phyloP scores from a whole-genome alignment of 2,113 vertebrate genomes.

The Oxyruncus cristatus region DNA sequence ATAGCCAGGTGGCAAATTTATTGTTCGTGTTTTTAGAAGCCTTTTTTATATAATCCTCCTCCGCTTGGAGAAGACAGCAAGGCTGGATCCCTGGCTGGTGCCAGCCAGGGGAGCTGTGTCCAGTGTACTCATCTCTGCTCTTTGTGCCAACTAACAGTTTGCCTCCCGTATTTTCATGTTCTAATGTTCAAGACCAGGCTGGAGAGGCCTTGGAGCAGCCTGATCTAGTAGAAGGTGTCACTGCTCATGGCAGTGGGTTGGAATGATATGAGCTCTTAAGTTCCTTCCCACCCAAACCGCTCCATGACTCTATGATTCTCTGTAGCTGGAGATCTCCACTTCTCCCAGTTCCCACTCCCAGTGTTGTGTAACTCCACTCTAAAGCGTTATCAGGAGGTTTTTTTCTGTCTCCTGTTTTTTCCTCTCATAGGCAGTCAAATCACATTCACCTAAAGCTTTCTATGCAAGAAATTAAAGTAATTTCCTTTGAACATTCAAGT shows the following conservation, averaged over 20 bases:
- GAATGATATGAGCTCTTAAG: not conserved
- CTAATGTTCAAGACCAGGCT: not conserved
- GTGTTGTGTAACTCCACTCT: not conserved
- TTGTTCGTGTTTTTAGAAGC: not conserved
- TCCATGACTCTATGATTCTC: not conserved
- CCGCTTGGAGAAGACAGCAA: too few relatives aligned
- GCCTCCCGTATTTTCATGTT: not conserved
- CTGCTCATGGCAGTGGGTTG: not conserved
- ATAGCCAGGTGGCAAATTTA: constrained; percentile 29
- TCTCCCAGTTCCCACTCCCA: not conserved
- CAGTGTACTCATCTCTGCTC: not conserved
- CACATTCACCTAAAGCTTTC: not conserved
- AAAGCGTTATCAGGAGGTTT: not conserved
- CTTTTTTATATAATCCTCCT: not conserved
- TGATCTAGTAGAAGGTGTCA: not conserved
- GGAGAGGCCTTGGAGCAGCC: not conserved
- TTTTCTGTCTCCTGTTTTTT: constrained; percentile 4
- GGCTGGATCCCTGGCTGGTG: not conserved
- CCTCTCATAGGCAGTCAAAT: not conserved
- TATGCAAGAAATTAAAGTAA: constrained; percentile 8
- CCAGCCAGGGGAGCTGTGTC: not conserved
- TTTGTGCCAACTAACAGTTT: not conserved
- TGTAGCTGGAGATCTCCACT: not conserved
- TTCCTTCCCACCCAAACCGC: not conserved
- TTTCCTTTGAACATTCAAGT: constrained; percentile 28